Conservation (phyloP, 1,140 invertebrate genomes). For the Homarus americanus region DNA sequence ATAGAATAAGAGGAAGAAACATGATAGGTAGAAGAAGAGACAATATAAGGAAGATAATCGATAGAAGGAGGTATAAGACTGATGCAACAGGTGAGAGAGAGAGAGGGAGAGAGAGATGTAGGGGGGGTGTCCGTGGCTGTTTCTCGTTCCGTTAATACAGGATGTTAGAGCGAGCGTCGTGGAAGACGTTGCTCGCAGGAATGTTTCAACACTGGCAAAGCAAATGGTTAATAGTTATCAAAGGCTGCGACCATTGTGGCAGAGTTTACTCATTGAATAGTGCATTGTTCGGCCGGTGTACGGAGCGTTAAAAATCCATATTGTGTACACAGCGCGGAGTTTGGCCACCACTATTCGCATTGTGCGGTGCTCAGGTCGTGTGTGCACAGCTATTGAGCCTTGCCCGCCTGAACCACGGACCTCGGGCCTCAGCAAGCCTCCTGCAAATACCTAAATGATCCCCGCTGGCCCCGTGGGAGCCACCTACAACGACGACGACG, state of each 20-base stretch:
- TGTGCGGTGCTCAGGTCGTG: slow-evolving; percentile 52
- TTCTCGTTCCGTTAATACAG: slow-evolving; percentile 41
- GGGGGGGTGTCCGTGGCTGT: neutral
- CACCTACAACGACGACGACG: neutral
- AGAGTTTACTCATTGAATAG: slow-evolving; percentile 66
- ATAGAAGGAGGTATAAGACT: neutral
- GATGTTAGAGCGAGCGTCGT: slow-evolving; percentile 32
- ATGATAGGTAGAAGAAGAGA: too few species aligned
- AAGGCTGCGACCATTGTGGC: slow-evolving; percentile 65
- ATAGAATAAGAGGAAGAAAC: slow-evolving; percentile 15
- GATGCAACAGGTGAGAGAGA: neutral
- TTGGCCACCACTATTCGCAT: slow-evolving; percentile 61
- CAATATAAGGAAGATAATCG: neutral
- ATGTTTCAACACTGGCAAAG: slow-evolving; percentile 67
- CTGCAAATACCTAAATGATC: slow-evolving; percentile 65
- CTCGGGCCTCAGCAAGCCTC: slow-evolving; percentile 31
- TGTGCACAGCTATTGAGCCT: slow-evolving; percentile 68
- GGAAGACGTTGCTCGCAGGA: slow-evolving; percentile 46
- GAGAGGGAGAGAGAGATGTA: slow-evolving; percentile 25
- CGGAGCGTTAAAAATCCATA: slow-evolving; percentile 70
- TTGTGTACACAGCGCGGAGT: slow-evolving; percentile 63
- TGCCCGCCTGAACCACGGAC: slow-evolving; percentile 52
- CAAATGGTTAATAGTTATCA: slow-evolving; percentile 68
- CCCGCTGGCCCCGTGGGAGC: slow-evolving; percentile 35
- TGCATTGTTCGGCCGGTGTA: slow-evolving; percentile 66